Base-by-base conservation (phyloP, 2,797 vertebrate species). In the Sphenodon punctatus region DNA sequence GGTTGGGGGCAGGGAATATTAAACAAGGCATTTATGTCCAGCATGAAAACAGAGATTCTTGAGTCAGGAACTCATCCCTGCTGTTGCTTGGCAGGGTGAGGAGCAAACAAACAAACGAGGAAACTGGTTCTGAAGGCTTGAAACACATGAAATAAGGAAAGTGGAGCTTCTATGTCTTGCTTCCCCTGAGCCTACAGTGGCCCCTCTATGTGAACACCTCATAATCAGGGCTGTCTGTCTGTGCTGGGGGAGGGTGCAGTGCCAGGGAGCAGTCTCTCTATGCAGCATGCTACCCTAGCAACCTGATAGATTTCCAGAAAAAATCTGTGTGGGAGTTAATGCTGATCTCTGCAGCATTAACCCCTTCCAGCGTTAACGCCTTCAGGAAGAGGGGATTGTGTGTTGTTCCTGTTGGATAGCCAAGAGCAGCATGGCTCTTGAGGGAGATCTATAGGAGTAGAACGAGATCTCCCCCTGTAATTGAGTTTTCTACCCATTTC, bases 201-300 rank as follows among this genome's bases (percentile, higher is more conserved):
- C 51, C 84, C 59, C 77, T 90, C 80, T 85, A 75, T 80, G 69
- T 74, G 66, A 65, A 23, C 77, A 85, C 72, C 61, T 93, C 79
- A 84, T 83, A 93, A 90, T 89, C 90, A 80, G 75, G 59, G 90
- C 85, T 78, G 0, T 90, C 83, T 82, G 80, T 85, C 85, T 78
- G 59, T 2, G 77, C n/a, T n/a, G 65, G 0, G 76, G 85, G 87
- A 90, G 71, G 66, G 51, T 89, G 51, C 72, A 32, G 45, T 81
- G 76, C 67, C 76, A 85, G 86, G 68, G 86, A 92, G 71, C 80
- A 86, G 71, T 75, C 79, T 91, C 92, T 83, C 58, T 86, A 80
- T 88, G 75, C 84, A 90, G 86, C 75, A 75, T 64, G 89, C 80
- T 91, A 66, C 90, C 90, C 85, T 90, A 82, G 91, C 87, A 94